Base-by-base conservation (phyloP, 1,140 invertebrate species). In the Pogonomyrmex barbatus region DNA sequence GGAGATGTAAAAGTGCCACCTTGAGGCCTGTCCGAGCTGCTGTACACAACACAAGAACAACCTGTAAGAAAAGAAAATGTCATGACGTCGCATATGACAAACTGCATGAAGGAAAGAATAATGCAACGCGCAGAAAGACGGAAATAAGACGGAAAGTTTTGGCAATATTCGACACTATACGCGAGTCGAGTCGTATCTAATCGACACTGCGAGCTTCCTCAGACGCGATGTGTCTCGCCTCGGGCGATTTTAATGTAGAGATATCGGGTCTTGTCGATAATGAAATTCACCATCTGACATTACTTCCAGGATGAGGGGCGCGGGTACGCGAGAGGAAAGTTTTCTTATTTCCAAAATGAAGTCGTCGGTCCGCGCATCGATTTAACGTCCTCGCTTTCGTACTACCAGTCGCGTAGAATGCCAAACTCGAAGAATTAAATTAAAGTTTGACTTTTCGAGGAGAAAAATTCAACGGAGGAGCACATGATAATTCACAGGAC, bases 1-100 rank as follows among this genome's bases (percentile, higher is more conserved):
- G 98, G 97, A 82, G 97, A 98, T 91, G 96, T 97, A 95, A 98
- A 98, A 33, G 96, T 96, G 70, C 97, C 98, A 83, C 96, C 96
- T 92, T 97, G 97, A 91, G 97, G 97, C 88, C 97, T 97, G 93
- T 96, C 97, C 52, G 97, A 97, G 88, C 96, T 97, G 91, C 97
- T 97, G 94, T 97, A 98, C 56, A 97, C 96, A 68, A 98, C 95
- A 94, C 98, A 98, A 77, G 97, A 96, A 94, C 98, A 98, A 94
- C 97, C 98, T 98, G 95, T 56, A 94, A 95, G 89, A 60, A 90
- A 85, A 91, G 65, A 39, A 75, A 42, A n/a, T 63, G n/a, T 33
- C 24, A 63, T 62, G 10, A 42, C 36, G 12, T 52, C 12, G 8
- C 5, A 39, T 8, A 24, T 24, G 10, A 33, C 8, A 70, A 63